These are phyloP conservation scores for Heliangelus exortis DNA, from an alignment of 2,797 vertebrate species.

Conservation along the genomic window DNA sequence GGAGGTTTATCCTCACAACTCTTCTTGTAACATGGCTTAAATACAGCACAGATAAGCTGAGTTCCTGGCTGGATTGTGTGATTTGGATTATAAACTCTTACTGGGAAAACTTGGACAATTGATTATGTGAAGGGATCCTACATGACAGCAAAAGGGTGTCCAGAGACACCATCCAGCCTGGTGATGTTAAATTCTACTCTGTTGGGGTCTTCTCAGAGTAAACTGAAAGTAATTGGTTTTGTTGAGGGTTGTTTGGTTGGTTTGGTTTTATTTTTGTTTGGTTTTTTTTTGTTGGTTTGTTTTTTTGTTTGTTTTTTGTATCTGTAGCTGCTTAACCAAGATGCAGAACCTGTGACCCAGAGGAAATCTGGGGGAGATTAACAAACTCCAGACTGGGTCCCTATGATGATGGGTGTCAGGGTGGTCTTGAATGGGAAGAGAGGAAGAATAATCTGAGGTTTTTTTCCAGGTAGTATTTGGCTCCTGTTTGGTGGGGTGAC, in stretches of 20 bases:
- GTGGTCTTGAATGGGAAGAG: neutral
- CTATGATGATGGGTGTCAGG: accelerated
- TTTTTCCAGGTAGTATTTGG: neutral
- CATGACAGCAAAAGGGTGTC: neutral
- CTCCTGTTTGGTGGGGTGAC: neutral
- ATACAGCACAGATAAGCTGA: neutral
- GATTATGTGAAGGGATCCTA: neutral
- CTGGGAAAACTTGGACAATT: neutral
- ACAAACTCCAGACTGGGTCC: neutral
- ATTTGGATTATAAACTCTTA: neutral
- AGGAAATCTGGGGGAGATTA: neutral
- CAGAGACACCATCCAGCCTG: neutral
- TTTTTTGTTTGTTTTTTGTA: no score
- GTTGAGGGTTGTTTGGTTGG: no score
- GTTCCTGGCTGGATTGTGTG: neutral
- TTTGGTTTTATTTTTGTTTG: no score
- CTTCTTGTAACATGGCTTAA: neutral
- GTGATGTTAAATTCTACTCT: neutral
- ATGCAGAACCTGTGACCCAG: neutral
- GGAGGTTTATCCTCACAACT: neutral
- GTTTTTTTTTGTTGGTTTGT: no score
- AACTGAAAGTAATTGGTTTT: neutral
- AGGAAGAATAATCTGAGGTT: neutral
- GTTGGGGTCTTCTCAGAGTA: neutral
- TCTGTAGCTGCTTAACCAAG: neutral